phyloP scores from a whole-genome alignment of 2,888 invertebrate genomes.

The Scrobipalpa costella region DNA sequence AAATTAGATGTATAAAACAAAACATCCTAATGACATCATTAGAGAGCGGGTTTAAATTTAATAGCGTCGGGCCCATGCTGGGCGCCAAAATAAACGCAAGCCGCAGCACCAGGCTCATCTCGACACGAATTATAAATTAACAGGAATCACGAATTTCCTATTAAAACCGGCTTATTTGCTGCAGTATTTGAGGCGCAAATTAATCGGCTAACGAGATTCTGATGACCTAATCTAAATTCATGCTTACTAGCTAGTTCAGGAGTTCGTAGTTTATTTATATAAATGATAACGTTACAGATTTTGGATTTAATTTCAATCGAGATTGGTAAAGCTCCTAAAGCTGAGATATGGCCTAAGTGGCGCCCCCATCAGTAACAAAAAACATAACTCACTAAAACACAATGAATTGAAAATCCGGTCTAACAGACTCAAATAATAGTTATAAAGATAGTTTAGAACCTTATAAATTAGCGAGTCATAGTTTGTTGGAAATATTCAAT shows the following conservation, averaged over 20 bases:
- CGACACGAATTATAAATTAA: conserved; percentile 15
- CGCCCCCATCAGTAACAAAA: too few species aligned
- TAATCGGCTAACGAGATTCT: conserved; percentile 8
- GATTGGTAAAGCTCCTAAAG: too few species aligned
- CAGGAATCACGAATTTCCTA: conserved; percentile 31
- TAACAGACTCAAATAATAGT: too few species aligned
- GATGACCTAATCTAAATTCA: background rate
- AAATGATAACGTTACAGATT: background rate
- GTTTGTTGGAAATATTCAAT: too few species aligned
- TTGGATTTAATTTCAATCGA: background rate
- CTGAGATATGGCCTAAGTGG: too few species aligned
- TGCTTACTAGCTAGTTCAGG: background rate
- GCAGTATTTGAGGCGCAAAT: background rate
- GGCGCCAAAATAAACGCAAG: conserved; percentile 38
- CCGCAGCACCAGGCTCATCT: conserved; percentile 31
- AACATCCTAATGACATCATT: background rate
- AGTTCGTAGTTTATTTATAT: background rate
- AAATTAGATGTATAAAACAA: too few species aligned
- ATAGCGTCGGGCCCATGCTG: conserved; percentile 32
- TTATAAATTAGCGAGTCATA: too few species aligned
- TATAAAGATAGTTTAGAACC: too few species aligned
- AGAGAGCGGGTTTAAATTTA: conserved; percentile 9
- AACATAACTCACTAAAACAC: too few species aligned
- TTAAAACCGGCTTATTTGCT: conserved; percentile 41
- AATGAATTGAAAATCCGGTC: too few species aligned